Evolutionary conservation across 2,888 invertebrate species (phyloP), one percentile per base, ranked within the genome.

Genomic region (Stramonita haemastoma): DNA sequence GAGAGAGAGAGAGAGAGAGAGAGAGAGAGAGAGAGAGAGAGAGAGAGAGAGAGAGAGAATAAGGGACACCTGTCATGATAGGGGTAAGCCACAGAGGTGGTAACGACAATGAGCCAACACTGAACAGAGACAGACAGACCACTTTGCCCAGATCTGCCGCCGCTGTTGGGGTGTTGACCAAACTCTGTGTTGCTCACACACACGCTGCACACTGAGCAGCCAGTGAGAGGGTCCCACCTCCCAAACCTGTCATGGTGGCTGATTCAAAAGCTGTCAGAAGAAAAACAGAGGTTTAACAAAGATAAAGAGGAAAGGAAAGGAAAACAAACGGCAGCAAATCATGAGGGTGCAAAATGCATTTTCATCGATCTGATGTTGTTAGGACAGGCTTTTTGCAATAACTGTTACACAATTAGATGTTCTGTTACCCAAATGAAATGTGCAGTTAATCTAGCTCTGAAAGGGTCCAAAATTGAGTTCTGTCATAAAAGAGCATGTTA

Each of bases 61-160:
- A 66, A 66, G 26, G 60, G 86, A 66, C 86, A 86, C 86, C 60
- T 86, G 86, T 86, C 86, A 60, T 66, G 60, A 86, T 86, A 57
- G 60, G 86, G 86, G 86, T 60, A 46, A 46, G 46, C 46, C 81
- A 46, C 46, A 46, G 81, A 13, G 22, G 81, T 46, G 36, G 81
- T 11, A 8, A 1, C 1, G 34, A 32, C 32, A 32, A 26, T 26
- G 32, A 32, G 81, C 36, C 15, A 36, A 83, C 81, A 83, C 36
- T 83, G 4, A 22, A 36, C 15, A 26, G 5, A 66, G 66, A 46
- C 46, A 46, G 77, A 46, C 22, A 79, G 46, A 36, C 22, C 81
- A 79, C 17, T 79, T 32, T 17, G 77, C 77, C 32, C 29, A 32
- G 32, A 79, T 83, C 81, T 46, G 36, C 36, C 46, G 46, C 36